phyloP scores from a whole-genome alignment of 2,797 vertebrate species.

The Gorsachius magnificus region DNA sequence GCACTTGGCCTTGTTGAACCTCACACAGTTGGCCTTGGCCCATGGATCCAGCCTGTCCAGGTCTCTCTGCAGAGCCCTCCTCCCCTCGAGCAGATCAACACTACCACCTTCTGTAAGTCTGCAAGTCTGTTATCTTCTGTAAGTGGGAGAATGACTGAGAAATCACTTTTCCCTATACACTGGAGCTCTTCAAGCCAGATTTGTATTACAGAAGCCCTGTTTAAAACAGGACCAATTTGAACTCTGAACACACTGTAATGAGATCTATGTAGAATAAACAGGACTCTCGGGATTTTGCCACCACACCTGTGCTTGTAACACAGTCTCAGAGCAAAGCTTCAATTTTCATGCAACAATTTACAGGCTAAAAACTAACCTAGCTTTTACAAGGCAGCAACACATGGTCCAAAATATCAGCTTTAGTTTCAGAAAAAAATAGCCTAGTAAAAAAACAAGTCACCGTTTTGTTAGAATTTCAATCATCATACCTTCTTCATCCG shows the following conservation, averaged over 20 bases:
- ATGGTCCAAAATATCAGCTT: background rate
- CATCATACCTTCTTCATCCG: conserved; percentile 51
- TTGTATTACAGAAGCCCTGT: background rate
- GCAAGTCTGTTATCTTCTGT: background rate
- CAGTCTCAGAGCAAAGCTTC: background rate
- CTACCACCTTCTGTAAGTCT: too few species aligned
- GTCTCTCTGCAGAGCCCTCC: too few species aligned
- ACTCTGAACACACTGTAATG: background rate
- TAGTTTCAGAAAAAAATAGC: background rate
- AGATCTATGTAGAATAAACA: background rate
- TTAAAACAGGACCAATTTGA: background rate
- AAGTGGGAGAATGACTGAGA: background rate
- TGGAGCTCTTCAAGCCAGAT: background rate
- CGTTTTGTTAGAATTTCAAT: background rate
- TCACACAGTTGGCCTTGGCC: too few species aligned
- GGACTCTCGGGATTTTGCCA: background rate
- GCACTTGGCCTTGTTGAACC: too few species aligned
- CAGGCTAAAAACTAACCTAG: background rate
- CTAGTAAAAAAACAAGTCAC: background rate
- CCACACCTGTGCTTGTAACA: accelerated
- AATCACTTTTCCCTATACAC: background rate
- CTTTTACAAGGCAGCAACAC: background rate
- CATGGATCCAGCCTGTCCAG: too few species aligned
- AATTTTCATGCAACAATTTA: background rate
- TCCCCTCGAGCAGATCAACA: too few species aligned